Conservation (phyloP, 1,140 invertebrate species). For the Heliconius hewitsoni region DNA sequence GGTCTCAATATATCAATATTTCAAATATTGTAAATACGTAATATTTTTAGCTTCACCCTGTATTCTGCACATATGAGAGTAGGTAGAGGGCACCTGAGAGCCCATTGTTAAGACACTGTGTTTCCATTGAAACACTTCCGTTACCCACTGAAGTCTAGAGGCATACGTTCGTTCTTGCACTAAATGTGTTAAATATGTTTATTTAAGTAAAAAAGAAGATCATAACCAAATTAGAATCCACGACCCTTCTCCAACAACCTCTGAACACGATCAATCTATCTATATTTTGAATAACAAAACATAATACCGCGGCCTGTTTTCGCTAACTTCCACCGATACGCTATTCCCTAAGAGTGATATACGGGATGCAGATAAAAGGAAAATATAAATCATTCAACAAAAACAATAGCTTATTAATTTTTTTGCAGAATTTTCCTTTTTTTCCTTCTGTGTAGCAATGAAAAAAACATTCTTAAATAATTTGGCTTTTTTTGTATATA, state of each 20-base stretch:
- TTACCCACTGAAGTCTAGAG: too few relatives aligned
- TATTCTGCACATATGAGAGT: too few relatives aligned
- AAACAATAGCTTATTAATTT: conserved; percentile 34
- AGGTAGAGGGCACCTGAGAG: too few relatives aligned
- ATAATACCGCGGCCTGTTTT: conserved; percentile 9
- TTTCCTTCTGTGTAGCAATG: not conserved
- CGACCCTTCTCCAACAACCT: not conserved
- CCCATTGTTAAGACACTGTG: too few relatives aligned
- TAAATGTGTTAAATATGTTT: too few relatives aligned
- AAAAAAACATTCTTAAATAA: not conserved
- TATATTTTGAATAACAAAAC: conserved; percentile 18
- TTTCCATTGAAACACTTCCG: too few relatives aligned
- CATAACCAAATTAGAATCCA: not conserved
- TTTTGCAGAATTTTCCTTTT: conserved; percentile 15
- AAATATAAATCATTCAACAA: conserved; percentile 35
- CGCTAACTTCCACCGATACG: conserved; percentile 26
- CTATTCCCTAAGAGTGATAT: conserved; percentile 29
- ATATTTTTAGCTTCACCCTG: too few relatives aligned
- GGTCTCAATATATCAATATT: too few relatives aligned
- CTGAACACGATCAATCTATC: not conserved
- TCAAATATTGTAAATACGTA: too few relatives aligned
- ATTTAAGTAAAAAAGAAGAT: not conserved
- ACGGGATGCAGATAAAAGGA: conserved; percentile 29
- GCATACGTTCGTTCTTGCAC: too few relatives aligned
- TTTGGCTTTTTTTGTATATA: not conserved